Conservation (phyloP, 2,113 vertebrate genomes). For the Suncus etruscus region DNA sequence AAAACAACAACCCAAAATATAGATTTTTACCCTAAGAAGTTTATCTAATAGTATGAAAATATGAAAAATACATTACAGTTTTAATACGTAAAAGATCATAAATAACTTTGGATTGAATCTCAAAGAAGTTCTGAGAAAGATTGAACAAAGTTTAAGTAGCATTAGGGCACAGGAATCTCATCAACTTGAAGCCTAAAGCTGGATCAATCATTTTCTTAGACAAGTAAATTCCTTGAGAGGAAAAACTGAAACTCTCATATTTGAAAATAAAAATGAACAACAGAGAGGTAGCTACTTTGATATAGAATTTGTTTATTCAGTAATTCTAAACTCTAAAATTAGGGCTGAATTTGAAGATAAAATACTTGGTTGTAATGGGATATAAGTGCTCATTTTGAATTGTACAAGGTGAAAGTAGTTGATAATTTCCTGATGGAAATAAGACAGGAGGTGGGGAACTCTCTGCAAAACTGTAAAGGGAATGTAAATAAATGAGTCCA, state of each 20-base stretch:
- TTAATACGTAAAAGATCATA: constrained; percentile 44
- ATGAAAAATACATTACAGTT: not conserved
- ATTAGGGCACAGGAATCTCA: constrained; percentile 18
- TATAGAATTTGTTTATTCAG: constrained; percentile 49
- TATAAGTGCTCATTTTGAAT: not conserved
- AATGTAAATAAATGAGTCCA: not conserved
- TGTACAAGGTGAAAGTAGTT: not conserved
- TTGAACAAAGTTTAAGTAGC: not conserved
- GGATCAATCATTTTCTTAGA: constrained; percentile 60
- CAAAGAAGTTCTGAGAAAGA: constrained; percentile 34
- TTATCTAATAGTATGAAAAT: constrained; percentile 21
- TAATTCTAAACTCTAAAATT: constrained; percentile 26
- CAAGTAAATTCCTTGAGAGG: constrained; percentile 24
- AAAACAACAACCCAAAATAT: too few relatives aligned
- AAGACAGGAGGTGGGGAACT: not conserved
- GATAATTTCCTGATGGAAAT: not conserved
- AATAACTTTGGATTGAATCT: constrained; percentile 22
- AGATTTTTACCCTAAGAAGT: not conserved
- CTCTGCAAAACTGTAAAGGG: not conserved
- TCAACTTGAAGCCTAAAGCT: constrained; percentile 18
- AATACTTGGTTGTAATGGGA: not conserved
- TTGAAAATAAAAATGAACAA: constrained; percentile 37
- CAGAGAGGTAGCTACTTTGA: constrained; percentile 26
- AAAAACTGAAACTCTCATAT: constrained; percentile 1
- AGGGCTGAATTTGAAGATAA: constrained; percentile 35